Conservation (phyloP, 2,888 invertebrate genomes). For the Tenthredo mesomela region DNA sequence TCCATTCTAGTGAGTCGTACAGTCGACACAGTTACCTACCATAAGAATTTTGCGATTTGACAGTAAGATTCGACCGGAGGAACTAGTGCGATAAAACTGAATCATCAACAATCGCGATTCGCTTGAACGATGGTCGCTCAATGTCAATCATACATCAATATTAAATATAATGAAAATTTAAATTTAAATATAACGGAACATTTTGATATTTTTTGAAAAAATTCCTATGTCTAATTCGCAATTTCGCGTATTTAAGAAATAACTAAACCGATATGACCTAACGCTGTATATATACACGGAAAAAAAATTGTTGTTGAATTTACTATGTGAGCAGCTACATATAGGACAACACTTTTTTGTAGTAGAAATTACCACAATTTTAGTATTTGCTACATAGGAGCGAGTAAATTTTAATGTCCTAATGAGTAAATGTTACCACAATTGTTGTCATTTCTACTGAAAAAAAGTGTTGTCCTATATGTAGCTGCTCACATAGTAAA, state of each 20-base stretch:
- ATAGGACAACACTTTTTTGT: too few relatives aligned
- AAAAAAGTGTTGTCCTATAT: too few relatives aligned
- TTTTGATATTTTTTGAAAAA: not conserved
- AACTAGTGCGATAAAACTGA: conserved; percentile 38
- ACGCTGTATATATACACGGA: too few relatives aligned
- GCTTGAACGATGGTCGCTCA: conserved; percentile 28
- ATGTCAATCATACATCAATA: conserved; percentile 1
- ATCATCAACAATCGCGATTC: conserved; percentile 27
- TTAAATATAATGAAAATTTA: not conserved
- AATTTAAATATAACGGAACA: conserved; percentile 9
- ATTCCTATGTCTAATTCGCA: not conserved
- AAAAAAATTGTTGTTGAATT: too few relatives aligned
- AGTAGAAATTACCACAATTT: too few relatives aligned
- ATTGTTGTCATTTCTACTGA: too few relatives aligned
- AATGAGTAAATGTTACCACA: too few relatives aligned
- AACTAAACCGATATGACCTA: not conserved
- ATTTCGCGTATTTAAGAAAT: not conserved
- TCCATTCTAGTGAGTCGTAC: conserved; percentile 24
- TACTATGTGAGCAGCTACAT: too few relatives aligned
- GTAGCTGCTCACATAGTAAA: too few relatives aligned
- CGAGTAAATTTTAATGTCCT: too few relatives aligned
- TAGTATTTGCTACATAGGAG: too few relatives aligned
- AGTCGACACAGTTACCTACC: conserved; percentile 5
- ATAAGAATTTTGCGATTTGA: conserved; percentile 45
- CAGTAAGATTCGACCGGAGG: conserved; percentile 45